Percentiles rank a stretch among this genome's conserved stretches.
Conservation (phyloP, 2,888 invertebrate species). For the Drosophila neutralis region DNA sequence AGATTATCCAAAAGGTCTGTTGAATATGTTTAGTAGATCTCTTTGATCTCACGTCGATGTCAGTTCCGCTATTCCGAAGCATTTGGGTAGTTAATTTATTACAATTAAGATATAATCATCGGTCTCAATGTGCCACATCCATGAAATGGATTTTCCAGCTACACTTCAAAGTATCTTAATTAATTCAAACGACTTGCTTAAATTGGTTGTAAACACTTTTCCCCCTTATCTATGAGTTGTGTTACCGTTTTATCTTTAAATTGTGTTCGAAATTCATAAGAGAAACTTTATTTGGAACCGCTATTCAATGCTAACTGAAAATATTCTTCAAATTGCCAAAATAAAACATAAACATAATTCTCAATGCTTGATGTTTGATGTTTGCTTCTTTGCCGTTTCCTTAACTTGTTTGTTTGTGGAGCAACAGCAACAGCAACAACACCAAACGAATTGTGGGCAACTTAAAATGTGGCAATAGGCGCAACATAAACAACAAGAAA, state of each 20-base stretch:
- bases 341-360: conserved; percentile 9
- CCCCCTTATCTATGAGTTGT: conserved; percentile 7
- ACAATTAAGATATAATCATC: not conserved
- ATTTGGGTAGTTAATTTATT: not conserved
- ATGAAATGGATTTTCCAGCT: conserved; percentile 6
- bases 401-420: not conserved
- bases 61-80: not conserved
- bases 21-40: not conserved
- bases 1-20: not conserved
- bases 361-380: conserved; percentile 11
- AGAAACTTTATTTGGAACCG: conserved; percentile 18
- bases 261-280: conserved; percentile 17
- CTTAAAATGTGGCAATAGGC: conserved; percentile 29
- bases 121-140: conserved; percentile 1
- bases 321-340: conserved; percentile 5
- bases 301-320: conserved; percentile 11
- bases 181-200: conserved; percentile 9
- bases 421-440: not conserved
- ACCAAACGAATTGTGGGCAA: conserved; percentile 4
- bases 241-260: conserved; percentile 9
- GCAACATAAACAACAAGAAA: conserved; percentile 11
- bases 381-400: conserved; percentile 26
- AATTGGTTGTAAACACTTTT: conserved; percentile 20
- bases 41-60: not conserved
- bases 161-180: conserved; percentile 19